phyloP scores from a whole-genome alignment of 2,888 invertebrate genomes.

The Tenthredo livida region DNA sequence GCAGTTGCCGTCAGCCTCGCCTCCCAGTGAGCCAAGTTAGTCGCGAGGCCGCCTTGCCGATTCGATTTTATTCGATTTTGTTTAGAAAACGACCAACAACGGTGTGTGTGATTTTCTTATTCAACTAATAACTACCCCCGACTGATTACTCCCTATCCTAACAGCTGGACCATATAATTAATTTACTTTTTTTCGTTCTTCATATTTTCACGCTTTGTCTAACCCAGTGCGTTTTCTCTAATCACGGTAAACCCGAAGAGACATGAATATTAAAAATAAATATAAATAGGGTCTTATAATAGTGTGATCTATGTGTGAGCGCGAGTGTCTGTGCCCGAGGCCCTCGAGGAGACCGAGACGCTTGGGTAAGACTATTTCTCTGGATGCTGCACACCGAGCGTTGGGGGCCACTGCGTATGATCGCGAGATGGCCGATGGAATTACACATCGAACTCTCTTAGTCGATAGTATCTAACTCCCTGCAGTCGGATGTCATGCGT shows the following conservation, averaged over 20 bases:
- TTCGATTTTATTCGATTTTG: slow-evolving; percentile 23
- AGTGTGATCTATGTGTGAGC: slow-evolving; percentile 45
- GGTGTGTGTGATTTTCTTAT: slow-evolving; percentile 35
- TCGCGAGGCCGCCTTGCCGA: slow-evolving; percentile 49
- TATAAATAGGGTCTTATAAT: background rate
- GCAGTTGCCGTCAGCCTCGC: slow-evolving; percentile 54
- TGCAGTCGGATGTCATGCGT: background rate
- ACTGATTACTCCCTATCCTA: background rate
- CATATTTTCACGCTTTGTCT: background rate
- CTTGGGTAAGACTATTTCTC: slow-evolving; percentile 52
- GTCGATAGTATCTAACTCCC: background rate
- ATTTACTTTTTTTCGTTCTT: background rate
- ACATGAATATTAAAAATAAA: background rate
- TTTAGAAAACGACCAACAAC: slow-evolving; percentile 48
- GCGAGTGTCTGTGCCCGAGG: slow-evolving; percentile 42
- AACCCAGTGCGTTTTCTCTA: background rate
- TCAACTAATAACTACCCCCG: background rate
- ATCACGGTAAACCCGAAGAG: background rate
- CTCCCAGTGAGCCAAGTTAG: slow-evolving; percentile 51
- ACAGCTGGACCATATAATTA: background rate
- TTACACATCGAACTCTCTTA: slow-evolving; percentile 39
- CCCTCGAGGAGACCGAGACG: slow-evolving; percentile 53
- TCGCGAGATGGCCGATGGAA: slow-evolving; percentile 42
- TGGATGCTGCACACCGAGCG: slow-evolving; percentile 39
- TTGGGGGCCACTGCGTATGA: background rate